Evolutionary conservation across 2,888 invertebrate genomes (phyloP).

Genomic region (Drosophila sordidula): DNA sequence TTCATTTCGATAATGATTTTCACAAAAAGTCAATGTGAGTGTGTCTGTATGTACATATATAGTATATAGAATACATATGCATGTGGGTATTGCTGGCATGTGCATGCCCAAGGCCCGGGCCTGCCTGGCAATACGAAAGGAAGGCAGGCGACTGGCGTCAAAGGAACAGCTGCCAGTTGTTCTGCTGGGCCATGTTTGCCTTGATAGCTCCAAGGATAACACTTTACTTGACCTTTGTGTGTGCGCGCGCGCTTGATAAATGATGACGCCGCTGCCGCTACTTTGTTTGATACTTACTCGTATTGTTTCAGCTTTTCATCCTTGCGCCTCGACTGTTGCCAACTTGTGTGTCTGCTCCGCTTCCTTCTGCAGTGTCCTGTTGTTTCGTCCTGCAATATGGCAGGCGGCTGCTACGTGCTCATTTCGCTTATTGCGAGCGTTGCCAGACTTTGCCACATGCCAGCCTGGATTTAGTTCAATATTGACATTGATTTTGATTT

Average conservation of each 20-base stretch:
- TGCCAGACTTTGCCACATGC: conserved; percentile 51
- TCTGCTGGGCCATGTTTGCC: conserved; percentile 48
- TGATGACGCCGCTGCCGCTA: conserved; percentile 52
- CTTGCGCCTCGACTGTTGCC: conserved; percentile 48
- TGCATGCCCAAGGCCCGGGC: conserved; percentile 25
- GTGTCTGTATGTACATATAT: conserved; percentile 1
- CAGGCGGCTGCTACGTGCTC: conserved; percentile 49
- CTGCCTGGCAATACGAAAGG: conserved; percentile 15
- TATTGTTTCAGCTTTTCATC: conserved; percentile 62
- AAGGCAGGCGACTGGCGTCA: conserved; percentile 33
- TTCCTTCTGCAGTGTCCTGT: conserved; percentile 4
- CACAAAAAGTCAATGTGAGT: conserved; percentile 34
- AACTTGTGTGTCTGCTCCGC: conserved; percentile 22
- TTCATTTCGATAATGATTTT: conserved; percentile 66
- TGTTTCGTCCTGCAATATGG: conserved; percentile 20
- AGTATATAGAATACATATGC: not conserved
- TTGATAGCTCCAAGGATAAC: conserved; percentile 73
- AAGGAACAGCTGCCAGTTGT: conserved; percentile 68
- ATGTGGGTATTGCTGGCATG: not conserved
- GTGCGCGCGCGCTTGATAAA: conserved; percentile 63
- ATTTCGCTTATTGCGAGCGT: conserved; percentile 40
- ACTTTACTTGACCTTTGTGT: conserved; percentile 70
- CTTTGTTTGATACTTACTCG: conserved; percentile 46
- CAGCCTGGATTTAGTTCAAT: conserved; percentile 63
- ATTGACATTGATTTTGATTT: conserved; percentile 73